Evolutionary conservation across 2,888 invertebrate genomes (phyloP), one percentile per base, ranked within the genome.

Genomic region (Orchesellides sinensis): DNA sequence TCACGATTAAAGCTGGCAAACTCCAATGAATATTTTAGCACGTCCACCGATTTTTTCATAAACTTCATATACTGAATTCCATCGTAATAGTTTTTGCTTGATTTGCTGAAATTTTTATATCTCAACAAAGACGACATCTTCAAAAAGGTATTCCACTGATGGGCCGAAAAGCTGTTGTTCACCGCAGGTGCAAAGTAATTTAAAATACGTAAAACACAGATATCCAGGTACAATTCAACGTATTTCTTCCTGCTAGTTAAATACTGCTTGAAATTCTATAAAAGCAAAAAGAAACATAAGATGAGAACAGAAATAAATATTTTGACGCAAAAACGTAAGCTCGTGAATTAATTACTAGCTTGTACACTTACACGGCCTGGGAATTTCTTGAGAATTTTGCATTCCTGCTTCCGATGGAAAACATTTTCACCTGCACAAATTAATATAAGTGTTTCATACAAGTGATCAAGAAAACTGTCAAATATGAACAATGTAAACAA

Each of bases 171-270:
- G 0, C 12, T 10, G 23, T 29, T 56, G 4, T 10, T 23, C 0
- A 27, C 56, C 17, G 54, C 66, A n/a, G 27, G 29, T 19, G 35
- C n/a, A 19, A 45, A 77, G 5, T 25, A 29, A 2, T 6, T 0
- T 8, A 77, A 17, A 1, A 77, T 25, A 0, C 77, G 66, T 6
- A 77, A 14, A 27, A 77, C 66, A n/a, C 66, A 66, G 14, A 77
- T 14, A 32, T 77, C 77, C 45, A 77, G 25, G 32, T 77, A 77
- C 0, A 66, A 17, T 21, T 66, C 68, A 14, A 77, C 17, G 25
- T 77, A 77, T 35, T 77, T 56, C 10, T 59, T 25, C 23, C n/a
- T 45, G n/a, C 29, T 68, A 0, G 56, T 4, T 3, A 10, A 5
- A 23, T 23, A 68, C n/a, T 4, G 6, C 0, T 1, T 21, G n/a